phyloP scores from a whole-genome alignment of 2,888 invertebrate species.

The Scaeva pyrastri region DNA sequence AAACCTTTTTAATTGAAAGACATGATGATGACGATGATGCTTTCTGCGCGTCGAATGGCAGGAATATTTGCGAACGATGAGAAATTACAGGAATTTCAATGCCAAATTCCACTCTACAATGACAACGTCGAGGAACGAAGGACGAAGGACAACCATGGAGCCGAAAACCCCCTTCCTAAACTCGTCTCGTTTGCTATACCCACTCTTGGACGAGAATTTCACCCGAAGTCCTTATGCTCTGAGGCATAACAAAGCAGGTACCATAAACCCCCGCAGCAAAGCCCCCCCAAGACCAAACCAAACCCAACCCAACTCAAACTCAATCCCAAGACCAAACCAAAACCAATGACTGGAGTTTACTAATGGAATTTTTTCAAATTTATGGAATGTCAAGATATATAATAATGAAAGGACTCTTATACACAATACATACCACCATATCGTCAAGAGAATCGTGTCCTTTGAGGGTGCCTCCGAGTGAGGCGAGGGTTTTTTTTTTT shows the following conservation, averaged over 20 bases:
- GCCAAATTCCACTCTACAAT: conserved; percentile 33
- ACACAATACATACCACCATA: conserved; percentile 1
- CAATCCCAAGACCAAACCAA: not conserved
- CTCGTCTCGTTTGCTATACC: not conserved
- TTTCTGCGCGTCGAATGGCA: conserved; percentile 26
- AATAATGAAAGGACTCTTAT: conserved; percentile 46
- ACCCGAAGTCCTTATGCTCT: not conserved
- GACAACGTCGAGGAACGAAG: not conserved
- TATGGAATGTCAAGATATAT: conserved; percentile 60
- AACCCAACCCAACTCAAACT: not conserved
- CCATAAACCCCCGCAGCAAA: no score
- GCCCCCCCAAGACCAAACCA: not conserved
- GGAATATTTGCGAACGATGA: conserved; percentile 39
- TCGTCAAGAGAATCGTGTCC: not conserved
- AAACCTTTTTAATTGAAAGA: conserved; percentile 24
- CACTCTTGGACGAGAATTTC: not conserved
- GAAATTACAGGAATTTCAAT: conserved; percentile 33
- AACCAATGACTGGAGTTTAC: conserved; percentile 17
- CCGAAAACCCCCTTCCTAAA: no score
- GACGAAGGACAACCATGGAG: no score
- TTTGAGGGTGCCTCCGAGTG: conserved; percentile 8
- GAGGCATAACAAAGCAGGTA: not conserved
- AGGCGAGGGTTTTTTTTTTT: not conserved
- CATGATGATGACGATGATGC: conserved; percentile 1
- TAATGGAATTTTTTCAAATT: conserved; percentile 71